phyloP scores from a whole-genome alignment of 2,113 vertebrate genomes.

The Grammomys dolichurus region DNA sequence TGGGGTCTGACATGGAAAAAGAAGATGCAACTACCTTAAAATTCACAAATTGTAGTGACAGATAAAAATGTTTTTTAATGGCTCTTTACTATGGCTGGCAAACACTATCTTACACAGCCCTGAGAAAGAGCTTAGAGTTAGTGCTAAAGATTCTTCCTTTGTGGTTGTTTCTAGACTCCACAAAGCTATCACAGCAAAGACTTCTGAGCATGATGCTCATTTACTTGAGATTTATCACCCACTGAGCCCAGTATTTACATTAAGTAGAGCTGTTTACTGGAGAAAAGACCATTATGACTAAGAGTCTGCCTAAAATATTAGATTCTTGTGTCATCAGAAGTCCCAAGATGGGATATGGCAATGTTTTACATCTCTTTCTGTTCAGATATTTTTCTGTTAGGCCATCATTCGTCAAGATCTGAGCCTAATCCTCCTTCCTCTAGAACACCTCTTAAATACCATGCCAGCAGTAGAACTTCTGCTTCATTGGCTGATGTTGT shows the following conservation, averaged over 20 bases:
- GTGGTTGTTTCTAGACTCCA: conserved; percentile 44
- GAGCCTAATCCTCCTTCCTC: not conserved
- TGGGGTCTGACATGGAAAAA: conserved; percentile 50
- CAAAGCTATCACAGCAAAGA: conserved; percentile 32
- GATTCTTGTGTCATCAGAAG: not conserved
- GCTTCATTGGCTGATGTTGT: not conserved
- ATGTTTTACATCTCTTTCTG: not conserved
- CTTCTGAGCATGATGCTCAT: not conserved
- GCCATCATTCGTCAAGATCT: not conserved
- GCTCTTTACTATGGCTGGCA: conserved; percentile 37
- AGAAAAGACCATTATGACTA: not conserved
- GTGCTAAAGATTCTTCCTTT: not conserved
- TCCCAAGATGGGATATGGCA: not conserved
- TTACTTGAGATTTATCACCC: conserved; percentile 32
- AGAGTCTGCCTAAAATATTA: not conserved
- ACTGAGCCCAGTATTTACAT: conserved; percentile 5
- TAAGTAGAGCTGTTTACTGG: not conserved
- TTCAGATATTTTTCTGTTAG: not conserved
- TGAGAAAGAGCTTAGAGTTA: conserved; percentile 43
- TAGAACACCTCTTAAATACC: not conserved
- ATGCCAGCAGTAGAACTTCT: not conserved
- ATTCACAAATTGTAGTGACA: conserved; percentile 45
- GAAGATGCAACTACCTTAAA: not conserved
- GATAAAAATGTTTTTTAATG: conserved; percentile 50
- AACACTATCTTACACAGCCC: not conserved